Conservation (phyloP, 2,888 invertebrate species). For the Mesopsocus fuscifrons region DNA sequence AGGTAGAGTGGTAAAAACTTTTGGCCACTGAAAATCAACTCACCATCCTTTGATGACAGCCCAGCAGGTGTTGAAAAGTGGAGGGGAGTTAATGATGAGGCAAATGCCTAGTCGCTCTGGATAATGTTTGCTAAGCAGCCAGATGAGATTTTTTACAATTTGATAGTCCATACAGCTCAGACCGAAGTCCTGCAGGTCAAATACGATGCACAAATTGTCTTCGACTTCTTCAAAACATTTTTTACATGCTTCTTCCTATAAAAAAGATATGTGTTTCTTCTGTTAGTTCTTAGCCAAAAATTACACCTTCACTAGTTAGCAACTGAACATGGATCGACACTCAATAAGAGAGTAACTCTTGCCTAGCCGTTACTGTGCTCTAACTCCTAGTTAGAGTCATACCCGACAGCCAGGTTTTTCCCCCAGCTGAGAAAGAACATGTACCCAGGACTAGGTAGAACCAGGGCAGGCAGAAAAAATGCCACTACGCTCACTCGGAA, state of each 20-base stretch:
- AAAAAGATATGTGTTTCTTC: conserved; percentile 16
- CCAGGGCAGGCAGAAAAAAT: too few relatives aligned
- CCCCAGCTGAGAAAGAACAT: too few relatives aligned
- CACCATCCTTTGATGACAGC: conserved; percentile 54
- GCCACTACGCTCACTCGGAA: not conserved
- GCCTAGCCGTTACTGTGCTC: too few relatives aligned
- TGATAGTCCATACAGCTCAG: conserved; percentile 65
- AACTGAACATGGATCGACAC: conserved; percentile 7
- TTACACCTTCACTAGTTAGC: conserved; percentile 7
- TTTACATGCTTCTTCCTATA: conserved; percentile 55
- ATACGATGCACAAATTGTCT: conserved; percentile 61
- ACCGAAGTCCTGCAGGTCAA: conserved; percentile 54
- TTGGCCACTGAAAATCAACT: conserved; percentile 20
- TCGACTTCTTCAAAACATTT: conserved; percentile 60
- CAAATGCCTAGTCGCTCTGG: conserved; percentile 61
- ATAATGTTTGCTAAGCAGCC: conserved; percentile 56
- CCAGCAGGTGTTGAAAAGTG: conserved; percentile 61
- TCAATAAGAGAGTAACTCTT: too few relatives aligned
- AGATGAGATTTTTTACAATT: conserved; percentile 56
- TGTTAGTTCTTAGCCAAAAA: too few relatives aligned
- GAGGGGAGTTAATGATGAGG: conserved; percentile 51
- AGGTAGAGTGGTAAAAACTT: too few relatives aligned
- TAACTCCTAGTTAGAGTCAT: too few relatives aligned
- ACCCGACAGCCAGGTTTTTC: too few relatives aligned
- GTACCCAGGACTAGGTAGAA: too few relatives aligned